Evolutionary conservation across 2,888 invertebrate species (phyloP), one percentile per base, ranked within the genome.

Genomic region (Chorisops tibialis): DNA sequence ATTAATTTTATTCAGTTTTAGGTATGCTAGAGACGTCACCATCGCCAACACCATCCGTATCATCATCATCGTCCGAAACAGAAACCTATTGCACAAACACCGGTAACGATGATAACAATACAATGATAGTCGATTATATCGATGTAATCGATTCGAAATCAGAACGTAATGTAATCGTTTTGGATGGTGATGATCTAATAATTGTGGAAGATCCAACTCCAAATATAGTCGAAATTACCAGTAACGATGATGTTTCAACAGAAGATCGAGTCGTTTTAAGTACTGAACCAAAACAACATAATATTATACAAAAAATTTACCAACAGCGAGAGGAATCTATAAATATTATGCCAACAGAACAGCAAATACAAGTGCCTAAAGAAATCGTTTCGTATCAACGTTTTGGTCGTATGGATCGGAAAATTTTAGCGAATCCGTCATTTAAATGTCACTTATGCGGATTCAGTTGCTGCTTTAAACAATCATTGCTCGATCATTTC

Each of bases 381-480:
- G 68, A 73, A 56, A 66, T 72, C 50, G 70, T 73, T 3, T 71
- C 71, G 0, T 73, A 74, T 67, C 74, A 73, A 66, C 69, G 72
- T 37, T 74, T 72, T 60, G 73, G 72, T 24, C 70, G 73, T 12
- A 64, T 67, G 3, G 69, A 70, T 67, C 65, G 69, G 22, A 70
- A 69, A 64, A 63, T 69, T 52, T 39, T 67, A 9, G 62, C 67
- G 9, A 65, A 65, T 59, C 66, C 66, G 14, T 69, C 69, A 54
- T 74, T 71, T 64, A 73, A 73, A 62, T 73, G 74, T 65, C 74
- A 74, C 62, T 60, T 74, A 45, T 73, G 74, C 65, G 70, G 72
- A n/a, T 73, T 74, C 62, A 70, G 69, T 24, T 73, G 72, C 59
- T 65, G 68, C 35, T 63, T 69, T 22, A 72, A 72, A 59, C 67